A percentile compares a stretch with the other conserved stretches of the same genome.
These are phyloP conservation scores for Raphicerus campestris DNA, from an alignment of 2,113 vertebrate species.

Conservation along the genomic window DNA sequence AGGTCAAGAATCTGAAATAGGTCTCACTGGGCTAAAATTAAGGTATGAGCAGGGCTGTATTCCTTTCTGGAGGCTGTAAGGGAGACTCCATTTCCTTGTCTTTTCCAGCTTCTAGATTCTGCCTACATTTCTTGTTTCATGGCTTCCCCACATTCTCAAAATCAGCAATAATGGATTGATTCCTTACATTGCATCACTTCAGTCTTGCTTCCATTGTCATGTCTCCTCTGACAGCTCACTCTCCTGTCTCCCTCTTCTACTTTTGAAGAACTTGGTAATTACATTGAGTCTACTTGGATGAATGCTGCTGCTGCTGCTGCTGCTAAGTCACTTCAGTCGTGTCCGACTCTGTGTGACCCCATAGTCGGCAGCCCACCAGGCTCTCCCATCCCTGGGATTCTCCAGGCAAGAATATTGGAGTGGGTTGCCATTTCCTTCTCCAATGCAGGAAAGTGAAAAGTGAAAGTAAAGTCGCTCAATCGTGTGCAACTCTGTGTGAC, in stretches of 20 bases:
- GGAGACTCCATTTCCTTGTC: neutral
- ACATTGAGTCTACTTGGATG: neutral
- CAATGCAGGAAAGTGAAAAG: neutral
- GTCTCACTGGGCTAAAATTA: slow-evolving; percentile 5
- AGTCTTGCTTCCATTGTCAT: neutral
- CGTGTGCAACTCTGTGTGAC: neutral
- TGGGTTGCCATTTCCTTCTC: neutral
- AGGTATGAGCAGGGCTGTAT: neutral
- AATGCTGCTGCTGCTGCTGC: neutral
- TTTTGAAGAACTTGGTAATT: neutral
- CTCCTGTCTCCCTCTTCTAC: neutral
- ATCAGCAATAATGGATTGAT: neutral
- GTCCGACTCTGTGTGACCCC: too few relatives aligned
- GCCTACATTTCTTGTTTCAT: neutral
- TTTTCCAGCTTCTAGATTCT: slow-evolving; percentile 9
- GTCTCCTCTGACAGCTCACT: neutral
- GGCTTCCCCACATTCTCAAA: neutral
- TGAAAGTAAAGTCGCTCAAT: neutral
- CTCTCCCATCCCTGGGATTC: neutral
- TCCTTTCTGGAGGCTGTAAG: neutral
- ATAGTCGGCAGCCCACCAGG: too few relatives aligned
- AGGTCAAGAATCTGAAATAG: neutral
- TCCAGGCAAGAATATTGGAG: neutral
- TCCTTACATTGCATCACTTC: neutral
- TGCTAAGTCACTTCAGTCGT: too few relatives aligned